Base-by-base conservation (phyloP, 2,113 vertebrate genomes). In the Phylloscopus whistleri region DNA sequence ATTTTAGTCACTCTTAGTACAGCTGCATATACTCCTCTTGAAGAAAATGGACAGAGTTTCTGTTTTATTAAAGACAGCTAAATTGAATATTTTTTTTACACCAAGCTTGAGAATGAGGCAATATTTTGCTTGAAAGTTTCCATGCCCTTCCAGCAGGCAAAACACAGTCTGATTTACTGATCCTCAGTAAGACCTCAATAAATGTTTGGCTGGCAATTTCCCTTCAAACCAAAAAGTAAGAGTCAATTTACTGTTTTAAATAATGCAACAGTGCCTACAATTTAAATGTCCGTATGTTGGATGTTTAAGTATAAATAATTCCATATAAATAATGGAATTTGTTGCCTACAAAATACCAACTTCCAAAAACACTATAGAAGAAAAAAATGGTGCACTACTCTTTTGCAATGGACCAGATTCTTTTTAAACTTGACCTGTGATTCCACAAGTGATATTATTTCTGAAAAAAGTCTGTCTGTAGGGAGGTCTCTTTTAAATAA, bases 1-100 rank as follows among this genome's bases (percentile, higher is more conserved):
- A 96, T 97, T 89, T 94, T 87, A 90, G 80, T 94, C 86, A 92
- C 80, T 96, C 88, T 95, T 95, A 94, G 93, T 88, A 92, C 89
- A 98, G 97, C 96, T 98, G 96, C 83, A 75, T 84, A 81, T 69
- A 91, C 83, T 94, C 46, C 79, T 97, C 89, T 78, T 64, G 66
- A 95, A 92, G 92, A 95, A 96, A 94, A 95, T 8, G 43, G 95
- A 70, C 81, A 55, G 89, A 94, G 92, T 35, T 97, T 97, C 97
- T 95, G 85, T 96, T 97, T 96, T 91, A 93, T 95, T 97, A 93
- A 72, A 96, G 70, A 94, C 63, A 91, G 82, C 49, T 88, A 96
- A 96, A 93, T 58, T 72, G 91, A 87, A 77, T 75, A 11, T 80
- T 27, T 92, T 97, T 96, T 95, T 96, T 94, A 84, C 62, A 92